Conservation (phyloP, 2,888 invertebrate species). For the Acrocyrtus sp. region DNA sequence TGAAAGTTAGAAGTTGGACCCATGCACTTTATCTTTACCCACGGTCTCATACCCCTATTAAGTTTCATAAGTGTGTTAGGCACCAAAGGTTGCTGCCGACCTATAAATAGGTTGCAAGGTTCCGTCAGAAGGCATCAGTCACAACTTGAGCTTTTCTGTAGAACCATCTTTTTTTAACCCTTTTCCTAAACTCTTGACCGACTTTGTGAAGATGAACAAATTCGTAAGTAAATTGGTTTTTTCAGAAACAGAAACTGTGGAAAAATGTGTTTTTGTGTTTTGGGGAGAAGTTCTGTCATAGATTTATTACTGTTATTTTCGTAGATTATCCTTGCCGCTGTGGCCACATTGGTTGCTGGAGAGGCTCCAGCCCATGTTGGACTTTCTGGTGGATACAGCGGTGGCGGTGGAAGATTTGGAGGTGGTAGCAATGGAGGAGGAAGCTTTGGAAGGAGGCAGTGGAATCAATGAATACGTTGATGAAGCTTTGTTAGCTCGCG, state of each 20-base stretch:
- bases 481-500: constrained; percentile 59
- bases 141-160: constrained; percentile 25
- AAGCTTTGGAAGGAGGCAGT: constrained; percentile 33
- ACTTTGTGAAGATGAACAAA: constrained; percentile 51
- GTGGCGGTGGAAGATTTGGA: constrained; percentile 13
- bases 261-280: no score
- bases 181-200: constrained; percentile 13
- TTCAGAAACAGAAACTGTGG: not conserved
- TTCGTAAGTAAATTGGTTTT: constrained; percentile 45
- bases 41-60: not conserved
- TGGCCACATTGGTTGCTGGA: constrained; percentile 55
- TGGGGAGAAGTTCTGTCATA: not conserved
- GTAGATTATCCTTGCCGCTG: constrained; percentile 57
- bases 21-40: constrained; percentile 7
- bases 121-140: constrained; percentile 42
- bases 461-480: constrained; percentile 58
- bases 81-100: constrained; percentile 41
- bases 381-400: constrained; percentile 24
- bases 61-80: constrained; percentile 7
- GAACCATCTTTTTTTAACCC: constrained; percentile 13
- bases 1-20: constrained; percentile 32
- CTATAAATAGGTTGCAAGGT: constrained; percentile 49
- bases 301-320: not conserved
- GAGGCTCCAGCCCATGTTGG: constrained; percentile 58
- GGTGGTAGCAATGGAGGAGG: constrained; percentile 1